Percentiles rank a stretch among this genome's conserved stretches.
These are phyloP conservation scores for Cheilosia urbana DNA, from an alignment of 2,888 invertebrate species.

Conservation along the genomic window DNA sequence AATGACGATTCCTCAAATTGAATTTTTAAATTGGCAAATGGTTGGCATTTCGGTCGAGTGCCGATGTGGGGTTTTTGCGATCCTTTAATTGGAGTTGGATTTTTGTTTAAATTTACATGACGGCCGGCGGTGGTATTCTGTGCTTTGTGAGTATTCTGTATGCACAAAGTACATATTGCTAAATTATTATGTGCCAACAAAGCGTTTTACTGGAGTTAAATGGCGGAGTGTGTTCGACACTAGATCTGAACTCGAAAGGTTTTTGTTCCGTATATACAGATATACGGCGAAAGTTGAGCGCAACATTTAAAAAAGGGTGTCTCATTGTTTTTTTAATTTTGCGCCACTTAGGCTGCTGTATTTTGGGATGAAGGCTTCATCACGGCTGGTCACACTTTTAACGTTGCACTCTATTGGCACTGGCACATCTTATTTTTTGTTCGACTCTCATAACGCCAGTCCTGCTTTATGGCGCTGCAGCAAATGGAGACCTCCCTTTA, in stretches of 20 bases:
- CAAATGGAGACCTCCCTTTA: too few species aligned
- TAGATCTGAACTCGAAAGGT: not conserved
- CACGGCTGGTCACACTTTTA: too few species aligned
- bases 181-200: constrained; percentile 59
- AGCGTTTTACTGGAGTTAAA: constrained; percentile 20
- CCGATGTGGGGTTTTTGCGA: constrained; percentile 15
- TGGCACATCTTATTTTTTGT: too few species aligned
- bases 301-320: too few species aligned
- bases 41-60: constrained; percentile 42
- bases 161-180: constrained; percentile 46
- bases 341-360: too few species aligned
- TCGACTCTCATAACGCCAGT: too few species aligned
- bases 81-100: constrained; percentile 52
- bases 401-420: too few species aligned
- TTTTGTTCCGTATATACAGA: not conserved
- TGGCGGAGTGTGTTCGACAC: not conserved
- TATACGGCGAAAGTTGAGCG: too few species aligned
- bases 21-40: constrained; percentile 63
- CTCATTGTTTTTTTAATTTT: too few species aligned
- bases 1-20: constrained; percentile 65
- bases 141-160: constrained; percentile 2
- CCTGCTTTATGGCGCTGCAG: too few species aligned
- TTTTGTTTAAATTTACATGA: constrained; percentile 21
- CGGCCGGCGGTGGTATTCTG: constrained; percentile 28
- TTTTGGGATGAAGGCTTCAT: too few species aligned